Evolutionary conservation across 2,888 invertebrate species (phyloP).

Genomic region (Cryptocephalus moraei): DNA sequence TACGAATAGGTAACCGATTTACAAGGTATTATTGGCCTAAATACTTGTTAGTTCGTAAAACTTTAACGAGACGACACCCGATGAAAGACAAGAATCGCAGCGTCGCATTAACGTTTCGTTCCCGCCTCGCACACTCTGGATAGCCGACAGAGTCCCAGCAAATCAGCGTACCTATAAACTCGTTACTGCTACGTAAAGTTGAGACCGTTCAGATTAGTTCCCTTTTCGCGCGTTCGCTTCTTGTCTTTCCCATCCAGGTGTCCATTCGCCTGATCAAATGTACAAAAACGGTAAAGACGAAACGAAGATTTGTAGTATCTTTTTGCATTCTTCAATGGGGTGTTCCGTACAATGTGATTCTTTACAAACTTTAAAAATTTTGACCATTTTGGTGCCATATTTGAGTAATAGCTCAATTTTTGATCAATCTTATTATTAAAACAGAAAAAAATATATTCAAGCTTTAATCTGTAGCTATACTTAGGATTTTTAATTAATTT

Average conservation of each 20-base stretch:
- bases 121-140: no score
- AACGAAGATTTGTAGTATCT: conserved; percentile 17
- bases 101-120: no score
- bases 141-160: no score
- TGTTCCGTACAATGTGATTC: conserved; percentile 37
- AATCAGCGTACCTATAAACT: no score
- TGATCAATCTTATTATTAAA: conserved; percentile 31
- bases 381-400: conserved; percentile 41
- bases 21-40: conserved; percentile 6
- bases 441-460: conserved; percentile 31
- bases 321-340: conserved; percentile 35
- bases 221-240: no score
- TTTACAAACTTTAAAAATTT: conserved; percentile 29
- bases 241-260: no score
- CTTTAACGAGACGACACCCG: no score
- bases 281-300: neutral
- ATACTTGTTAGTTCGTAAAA: conserved; percentile 1
- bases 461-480: conserved; percentile 34
- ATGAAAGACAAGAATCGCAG: no score
- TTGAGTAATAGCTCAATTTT: conserved; percentile 42
- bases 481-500: conserved; percentile 33
- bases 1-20: conserved; percentile 24
- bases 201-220: no score
- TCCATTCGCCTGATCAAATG: neutral
- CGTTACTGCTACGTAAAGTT: no score